A percentile compares a stretch with the other conserved stretches of the same genome.
Conservation (phyloP, 1,140 invertebrate species). For the Idris sp. region DNA sequence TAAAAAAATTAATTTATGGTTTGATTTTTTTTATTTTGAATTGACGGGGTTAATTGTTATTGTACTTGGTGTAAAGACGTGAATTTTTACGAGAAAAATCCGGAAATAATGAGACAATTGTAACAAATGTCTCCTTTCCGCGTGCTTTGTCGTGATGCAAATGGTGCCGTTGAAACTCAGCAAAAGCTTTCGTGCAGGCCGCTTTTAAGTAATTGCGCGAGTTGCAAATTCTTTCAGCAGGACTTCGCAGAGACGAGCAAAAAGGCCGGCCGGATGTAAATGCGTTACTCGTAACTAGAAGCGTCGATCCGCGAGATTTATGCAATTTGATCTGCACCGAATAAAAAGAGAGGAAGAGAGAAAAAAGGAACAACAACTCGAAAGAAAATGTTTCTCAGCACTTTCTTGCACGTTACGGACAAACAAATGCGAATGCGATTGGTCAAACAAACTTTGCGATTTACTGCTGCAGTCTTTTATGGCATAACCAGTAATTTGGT, state of each 20-base stretch:
- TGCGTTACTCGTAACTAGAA: constrained; percentile 50
- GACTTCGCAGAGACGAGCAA: constrained; percentile 4
- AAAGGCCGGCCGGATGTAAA: constrained; percentile 41
- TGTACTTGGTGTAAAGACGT: constrained; percentile 38
- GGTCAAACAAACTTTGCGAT: constrained; percentile 32
- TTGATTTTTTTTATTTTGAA: too few species aligned
- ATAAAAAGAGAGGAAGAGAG: constrained; percentile 1
- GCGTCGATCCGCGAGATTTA: constrained; percentile 56
- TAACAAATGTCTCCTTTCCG: constrained; percentile 43
- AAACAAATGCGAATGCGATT: constrained; percentile 27
- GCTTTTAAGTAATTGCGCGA: constrained; percentile 66
- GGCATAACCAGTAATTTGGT: constrained; percentile 12
- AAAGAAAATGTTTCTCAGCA: constrained; percentile 36
- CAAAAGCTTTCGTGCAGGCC: constrained; percentile 34
- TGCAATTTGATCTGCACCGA: constrained; percentile 33
- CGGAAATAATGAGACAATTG: constrained; percentile 57
- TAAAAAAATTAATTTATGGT: too few species aligned
- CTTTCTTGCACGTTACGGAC: constrained; percentile 14
- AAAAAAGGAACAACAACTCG: constrained; percentile 22
- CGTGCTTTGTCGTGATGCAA: constrained; percentile 51
- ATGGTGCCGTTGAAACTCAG: constrained; percentile 48
- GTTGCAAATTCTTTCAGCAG: constrained; percentile 17
- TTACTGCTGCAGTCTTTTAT: constrained; percentile 17
- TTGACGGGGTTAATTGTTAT: constrained; percentile 50
- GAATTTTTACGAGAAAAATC: constrained; percentile 57